phyloP scores from a whole-genome alignment of 2,888 invertebrate genomes.

The Digitonthophagus gazella region DNA sequence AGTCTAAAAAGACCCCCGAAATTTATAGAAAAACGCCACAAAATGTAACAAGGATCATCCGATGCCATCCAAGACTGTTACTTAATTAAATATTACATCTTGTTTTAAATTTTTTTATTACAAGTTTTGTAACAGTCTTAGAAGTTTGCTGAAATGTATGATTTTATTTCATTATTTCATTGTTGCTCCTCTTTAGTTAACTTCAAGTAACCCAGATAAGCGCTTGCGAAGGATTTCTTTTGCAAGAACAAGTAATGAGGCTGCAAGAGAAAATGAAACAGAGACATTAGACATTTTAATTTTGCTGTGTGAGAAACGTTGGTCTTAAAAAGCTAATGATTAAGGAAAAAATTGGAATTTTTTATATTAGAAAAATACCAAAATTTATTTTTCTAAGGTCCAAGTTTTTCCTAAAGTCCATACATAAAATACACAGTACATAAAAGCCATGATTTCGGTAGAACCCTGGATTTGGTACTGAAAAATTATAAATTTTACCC shows the following conservation, averaged over 20 bases:
- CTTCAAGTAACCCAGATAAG: background rate
- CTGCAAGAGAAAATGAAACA: slow-evolving; percentile 50
- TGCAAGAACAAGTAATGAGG: slow-evolving; percentile 31
- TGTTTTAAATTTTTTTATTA: background rate
- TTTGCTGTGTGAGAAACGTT: too few relatives aligned
- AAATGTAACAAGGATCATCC: slow-evolving; percentile 17
- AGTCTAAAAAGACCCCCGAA: slow-evolving; percentile 23
- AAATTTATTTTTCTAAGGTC: background rate
- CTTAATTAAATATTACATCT: background rate
- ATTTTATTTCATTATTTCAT: background rate
- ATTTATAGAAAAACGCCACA: slow-evolving; percentile 26
- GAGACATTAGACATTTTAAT: slow-evolving; percentile 38
- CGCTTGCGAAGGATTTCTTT: background rate
- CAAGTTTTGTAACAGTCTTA: slow-evolving; percentile 11
- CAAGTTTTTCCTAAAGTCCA: too few relatives aligned
- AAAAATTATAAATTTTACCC: background rate
- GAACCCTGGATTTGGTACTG: background rate
- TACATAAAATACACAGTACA: too few relatives aligned
- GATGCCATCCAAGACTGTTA: background rate
- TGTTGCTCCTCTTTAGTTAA: slow-evolving; percentile 19
- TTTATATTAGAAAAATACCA: background rate
- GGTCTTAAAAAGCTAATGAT: too few relatives aligned
- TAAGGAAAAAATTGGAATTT: too few relatives aligned
- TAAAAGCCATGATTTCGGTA: slow-evolving; percentile 20
- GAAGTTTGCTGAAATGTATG: background rate